A percentile compares a stretch with the other conserved stretches of the same genome.
Evolutionary conservation across 30 jellyfish, hydroid and myxozoan genomes (phyloP).

Genomic region (Sanderia malayensis): DNA sequence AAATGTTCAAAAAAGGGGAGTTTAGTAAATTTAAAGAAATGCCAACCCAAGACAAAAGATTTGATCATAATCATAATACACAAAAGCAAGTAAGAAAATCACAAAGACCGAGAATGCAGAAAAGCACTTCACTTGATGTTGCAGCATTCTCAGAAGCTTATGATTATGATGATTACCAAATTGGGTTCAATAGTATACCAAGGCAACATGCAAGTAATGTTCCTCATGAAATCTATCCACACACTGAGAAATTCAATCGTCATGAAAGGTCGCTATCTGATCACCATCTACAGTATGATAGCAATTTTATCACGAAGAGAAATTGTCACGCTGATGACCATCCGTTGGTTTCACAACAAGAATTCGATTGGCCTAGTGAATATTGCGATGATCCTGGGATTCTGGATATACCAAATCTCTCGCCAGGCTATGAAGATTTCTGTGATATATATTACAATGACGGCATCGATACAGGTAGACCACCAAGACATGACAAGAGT

Average conservation of each 20-base stretch:
- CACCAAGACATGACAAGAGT: background rate
- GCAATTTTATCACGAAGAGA: background rate
- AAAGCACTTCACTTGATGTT: slow-evolving; percentile 18
- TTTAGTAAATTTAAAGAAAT: no score
- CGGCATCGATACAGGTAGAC: background rate
- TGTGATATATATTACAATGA: slow-evolving; percentile 49
- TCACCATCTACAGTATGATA: background rate
- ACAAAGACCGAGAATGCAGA: slow-evolving; percentile 14
- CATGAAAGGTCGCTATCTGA: no score
- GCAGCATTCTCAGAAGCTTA: background rate
- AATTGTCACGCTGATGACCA: background rate
- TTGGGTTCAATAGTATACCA: background rate
- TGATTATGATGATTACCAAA: background rate
- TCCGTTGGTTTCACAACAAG: background rate
- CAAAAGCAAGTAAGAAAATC: background rate
- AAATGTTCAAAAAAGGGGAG: background rate
- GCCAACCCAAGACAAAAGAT: background rate
- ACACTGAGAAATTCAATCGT: background rate
- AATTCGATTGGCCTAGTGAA: slow-evolving; percentile 31
- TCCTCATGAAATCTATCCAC: background rate
- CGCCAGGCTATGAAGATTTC: slow-evolving; percentile 63
- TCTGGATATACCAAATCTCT: slow-evolving; percentile 53
- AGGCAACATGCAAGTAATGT: background rate
- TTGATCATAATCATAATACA: background rate
- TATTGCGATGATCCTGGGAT: slow-evolving; percentile 60